phyloP scores from a whole-genome alignment of 1,140 invertebrate species.

The Leptinotarsa defecta region DNA sequence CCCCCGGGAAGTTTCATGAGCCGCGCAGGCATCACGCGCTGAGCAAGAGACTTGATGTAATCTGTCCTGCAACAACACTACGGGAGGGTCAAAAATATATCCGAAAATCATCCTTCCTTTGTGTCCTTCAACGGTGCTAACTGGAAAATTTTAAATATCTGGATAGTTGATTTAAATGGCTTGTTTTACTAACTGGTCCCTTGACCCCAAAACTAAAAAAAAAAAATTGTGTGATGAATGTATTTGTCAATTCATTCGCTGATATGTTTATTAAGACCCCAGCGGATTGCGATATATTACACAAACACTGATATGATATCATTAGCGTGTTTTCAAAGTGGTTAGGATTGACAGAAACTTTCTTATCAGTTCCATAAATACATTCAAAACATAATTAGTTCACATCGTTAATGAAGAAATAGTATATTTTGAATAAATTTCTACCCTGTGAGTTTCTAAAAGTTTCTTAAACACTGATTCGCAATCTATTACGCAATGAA shows the following conservation, averaged over 20 bases:
- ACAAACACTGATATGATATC: not conserved
- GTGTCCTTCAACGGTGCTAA: not conserved
- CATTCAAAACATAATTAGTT: no score
- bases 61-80: no score
- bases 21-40: no score
- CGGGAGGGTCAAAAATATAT: not conserved
- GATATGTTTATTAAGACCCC: not conserved
- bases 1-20: no score
- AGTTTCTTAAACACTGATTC: no score
- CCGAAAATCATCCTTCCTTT: not conserved
- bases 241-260: not conserved
- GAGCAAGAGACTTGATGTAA: no score
- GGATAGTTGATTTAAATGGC: not conserved
- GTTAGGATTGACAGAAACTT: no score
- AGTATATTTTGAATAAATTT: no score
- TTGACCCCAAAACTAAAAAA: not conserved
- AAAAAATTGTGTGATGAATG: not conserved
- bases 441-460: no score
- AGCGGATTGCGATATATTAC: constrained; percentile 6
- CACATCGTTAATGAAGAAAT: no score
- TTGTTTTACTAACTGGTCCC: not conserved
- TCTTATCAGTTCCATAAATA: no score
- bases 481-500: no score
- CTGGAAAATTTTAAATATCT: not conserved
- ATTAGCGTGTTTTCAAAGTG: not conserved